Percentiles rank a stretch among this genome's conserved stretches.
Conservation (phyloP, 1,140 invertebrate species). For the Propsilocerus akamusi region DNA sequence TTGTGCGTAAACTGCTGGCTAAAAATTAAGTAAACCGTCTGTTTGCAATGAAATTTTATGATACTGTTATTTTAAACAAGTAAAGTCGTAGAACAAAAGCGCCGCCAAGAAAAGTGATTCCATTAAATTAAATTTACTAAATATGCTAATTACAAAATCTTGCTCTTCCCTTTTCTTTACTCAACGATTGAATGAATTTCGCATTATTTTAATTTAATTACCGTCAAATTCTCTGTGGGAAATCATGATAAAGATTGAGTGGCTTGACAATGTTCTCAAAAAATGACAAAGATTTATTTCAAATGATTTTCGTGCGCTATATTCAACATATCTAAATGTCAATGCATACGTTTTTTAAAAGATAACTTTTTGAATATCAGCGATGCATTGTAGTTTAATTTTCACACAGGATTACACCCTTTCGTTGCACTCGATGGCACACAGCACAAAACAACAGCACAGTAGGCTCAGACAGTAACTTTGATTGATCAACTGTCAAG, state of each 20-base stretch:
- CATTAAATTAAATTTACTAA: constrained; percentile 2
- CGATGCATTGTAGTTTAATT: no score
- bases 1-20: background rate
- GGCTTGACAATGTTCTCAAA: no score
- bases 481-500: constrained; percentile 4
- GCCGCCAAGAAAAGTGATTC: no score
- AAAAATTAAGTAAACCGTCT: background rate
- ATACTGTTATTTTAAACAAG: background rate
- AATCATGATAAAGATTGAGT: no score
- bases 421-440: background rate
- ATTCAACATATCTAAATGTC: no score
- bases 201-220: constrained; percentile 4
- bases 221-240: no score
- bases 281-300: no score
- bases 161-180: background rate
- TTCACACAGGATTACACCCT: no score
- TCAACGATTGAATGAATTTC: background rate
- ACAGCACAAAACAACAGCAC: background rate
- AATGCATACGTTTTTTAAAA: no score
- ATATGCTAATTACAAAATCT: constrained; percentile 1
- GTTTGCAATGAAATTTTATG: background rate
- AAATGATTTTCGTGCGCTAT: no score
- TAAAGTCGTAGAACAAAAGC: no score
- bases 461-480: background rate
- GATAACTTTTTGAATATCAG: no score